These are phyloP conservation scores for Thalpophila matura DNA, from an alignment of 2,888 invertebrate species.

Conservation along the genomic window DNA sequence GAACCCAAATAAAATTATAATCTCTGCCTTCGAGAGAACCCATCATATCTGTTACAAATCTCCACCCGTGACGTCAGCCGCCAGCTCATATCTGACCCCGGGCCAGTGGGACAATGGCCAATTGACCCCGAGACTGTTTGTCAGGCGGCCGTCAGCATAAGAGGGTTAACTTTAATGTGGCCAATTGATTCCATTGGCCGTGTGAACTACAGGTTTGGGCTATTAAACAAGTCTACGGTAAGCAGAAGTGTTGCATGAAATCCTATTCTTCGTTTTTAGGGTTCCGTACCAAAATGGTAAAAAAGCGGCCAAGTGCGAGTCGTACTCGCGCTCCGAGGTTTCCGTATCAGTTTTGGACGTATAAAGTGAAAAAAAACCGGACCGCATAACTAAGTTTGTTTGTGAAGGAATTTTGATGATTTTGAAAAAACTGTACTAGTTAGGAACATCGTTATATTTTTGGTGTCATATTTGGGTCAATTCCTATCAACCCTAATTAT, in stretches of 20 bases:
- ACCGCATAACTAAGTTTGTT: no score
- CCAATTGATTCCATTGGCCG: slow-evolving; percentile 38
- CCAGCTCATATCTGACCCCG: slow-evolving; percentile 54
- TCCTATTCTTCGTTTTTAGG: slow-evolving; percentile 5
- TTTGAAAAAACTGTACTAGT: no score
- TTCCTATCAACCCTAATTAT: no score
- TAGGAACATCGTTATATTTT: no score
- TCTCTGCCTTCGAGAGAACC: not conserved
- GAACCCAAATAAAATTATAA: no score
- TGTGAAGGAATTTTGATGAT: no score
- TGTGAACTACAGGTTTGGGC: slow-evolving; percentile 23
- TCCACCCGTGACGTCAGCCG: slow-evolving; percentile 26
- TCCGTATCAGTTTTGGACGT: no score
- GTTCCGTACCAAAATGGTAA: no score
- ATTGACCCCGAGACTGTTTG: slow-evolving; percentile 55
- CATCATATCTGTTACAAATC: slow-evolving; percentile 36
- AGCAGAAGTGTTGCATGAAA: not conserved
- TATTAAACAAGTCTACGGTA: not conserved
- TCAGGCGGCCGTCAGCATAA: slow-evolving; percentile 12
- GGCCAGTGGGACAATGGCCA: slow-evolving; percentile 60
- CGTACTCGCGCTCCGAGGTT: no score
- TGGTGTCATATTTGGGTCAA: no score
- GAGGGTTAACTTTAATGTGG: slow-evolving; percentile 39
- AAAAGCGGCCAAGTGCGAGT: no score
- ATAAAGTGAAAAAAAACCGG: no score